These are phyloP conservation scores for Lucilia cuprina DNA, from an alignment of 1,140 invertebrate species.

Conservation along the genomic window DNA sequence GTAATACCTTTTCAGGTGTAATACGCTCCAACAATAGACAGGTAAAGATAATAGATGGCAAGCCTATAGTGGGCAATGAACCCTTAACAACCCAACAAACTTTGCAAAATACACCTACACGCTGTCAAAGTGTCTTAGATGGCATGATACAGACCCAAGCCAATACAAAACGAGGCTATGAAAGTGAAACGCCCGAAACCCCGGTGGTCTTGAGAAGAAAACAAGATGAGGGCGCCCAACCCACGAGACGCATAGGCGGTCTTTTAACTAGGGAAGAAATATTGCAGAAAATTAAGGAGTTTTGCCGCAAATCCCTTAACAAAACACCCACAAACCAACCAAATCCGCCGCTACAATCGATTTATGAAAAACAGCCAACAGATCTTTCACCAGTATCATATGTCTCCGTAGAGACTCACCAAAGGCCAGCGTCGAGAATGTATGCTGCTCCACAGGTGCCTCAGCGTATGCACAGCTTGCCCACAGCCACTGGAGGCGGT, in stretches of 20 bases:
- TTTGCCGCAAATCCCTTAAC: conserved; percentile 58
- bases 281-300: conserved; percentile 59
- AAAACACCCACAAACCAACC: conserved; percentile 42
- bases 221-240: not conserved
- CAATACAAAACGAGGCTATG: conserved; percentile 42
- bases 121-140: conserved; percentile 57
- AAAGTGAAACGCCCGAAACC: conserved; percentile 49
- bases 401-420: conserved; percentile 52
- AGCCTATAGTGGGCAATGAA: not conserved
- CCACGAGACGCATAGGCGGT: conserved; percentile 49
- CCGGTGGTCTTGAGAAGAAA: conserved; percentile 50
- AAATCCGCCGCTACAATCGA: conserved; percentile 44
- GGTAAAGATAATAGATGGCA: conserved; percentile 43
- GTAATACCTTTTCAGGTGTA: conserved; percentile 55
- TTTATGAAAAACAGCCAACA: conserved; percentile 45
- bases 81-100: not conserved
- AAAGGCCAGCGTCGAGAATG: conserved; percentile 41
- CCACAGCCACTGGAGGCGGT: not conserved
- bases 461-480: conserved; percentile 55
- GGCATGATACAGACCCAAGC: conserved; percentile 41
- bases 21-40: conserved; percentile 44
- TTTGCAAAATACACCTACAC: conserved; percentile 39
- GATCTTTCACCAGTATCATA: conserved; percentile 59
- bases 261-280: conserved; percentile 58
- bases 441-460: conserved; percentile 51